phyloP scores from a whole-genome alignment of 1,140 invertebrate genomes.

The Palaemon carinicauda region DNA sequence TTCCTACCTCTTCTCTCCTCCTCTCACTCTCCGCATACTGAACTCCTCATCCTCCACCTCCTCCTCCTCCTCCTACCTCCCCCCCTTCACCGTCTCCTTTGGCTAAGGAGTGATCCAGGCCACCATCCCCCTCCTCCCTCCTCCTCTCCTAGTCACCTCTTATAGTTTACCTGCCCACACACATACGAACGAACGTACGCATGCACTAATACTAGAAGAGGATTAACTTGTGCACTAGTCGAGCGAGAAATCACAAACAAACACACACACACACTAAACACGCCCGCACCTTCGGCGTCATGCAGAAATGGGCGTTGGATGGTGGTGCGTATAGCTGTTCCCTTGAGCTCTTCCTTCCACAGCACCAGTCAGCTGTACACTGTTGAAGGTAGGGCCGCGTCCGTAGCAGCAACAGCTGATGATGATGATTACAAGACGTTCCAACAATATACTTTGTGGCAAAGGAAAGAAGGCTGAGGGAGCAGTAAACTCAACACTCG shows the following conservation, averaged over 20 bases:
- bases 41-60: conserved; percentile 24
- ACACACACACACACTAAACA: too few species aligned
- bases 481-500: conserved; percentile 28
- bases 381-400: conserved; percentile 33
- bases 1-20: neutral
- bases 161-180: conserved; percentile 11
- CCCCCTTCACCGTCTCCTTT: conserved; percentile 13
- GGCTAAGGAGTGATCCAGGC: neutral
- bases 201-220: neutral
- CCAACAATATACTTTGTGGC: conserved; percentile 26
- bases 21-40: conserved; percentile 33
- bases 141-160: conserved; percentile 23
- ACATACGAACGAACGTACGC: conserved; percentile 10
- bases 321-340: too few species aligned
- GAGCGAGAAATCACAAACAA: neutral
- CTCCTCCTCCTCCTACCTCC: conserved; percentile 25
- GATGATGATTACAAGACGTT: conserved; percentile 34
- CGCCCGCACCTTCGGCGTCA: conserved; percentile 35
- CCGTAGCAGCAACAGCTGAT: too few species aligned
- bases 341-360: conserved; percentile 36
- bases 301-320: conserved; percentile 10
- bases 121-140: conserved; percentile 21
- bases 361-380: conserved; percentile 37
- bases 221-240: neutral
- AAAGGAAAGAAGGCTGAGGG: neutral